These are phyloP conservation scores for Brachionus sp. DNA, from an alignment of 1,140 invertebrate genomes.

Conservation along the genomic window DNA sequence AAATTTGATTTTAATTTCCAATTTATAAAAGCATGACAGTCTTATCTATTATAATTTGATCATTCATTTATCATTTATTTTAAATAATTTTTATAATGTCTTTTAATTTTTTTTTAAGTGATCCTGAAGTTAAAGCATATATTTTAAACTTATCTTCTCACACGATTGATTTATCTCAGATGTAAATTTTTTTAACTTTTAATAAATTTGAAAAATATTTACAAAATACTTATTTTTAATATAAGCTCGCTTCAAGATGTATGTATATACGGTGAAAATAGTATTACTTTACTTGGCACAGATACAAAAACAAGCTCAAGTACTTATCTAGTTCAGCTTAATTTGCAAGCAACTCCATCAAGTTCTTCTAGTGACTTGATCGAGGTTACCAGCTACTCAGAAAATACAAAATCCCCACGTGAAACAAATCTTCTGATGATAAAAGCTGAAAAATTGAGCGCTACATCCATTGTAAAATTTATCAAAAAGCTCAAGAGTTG, in stretches of 20 bases:
- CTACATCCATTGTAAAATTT: conserved; percentile 9
- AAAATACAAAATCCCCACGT: conserved; percentile 28
- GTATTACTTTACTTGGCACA: conserved; percentile 27
- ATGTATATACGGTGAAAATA: conserved; percentile 22
- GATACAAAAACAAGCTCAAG: background rate
- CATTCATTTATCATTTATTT: too few species aligned
- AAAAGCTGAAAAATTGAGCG: conserved; percentile 32
- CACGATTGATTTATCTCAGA: conserved; percentile 26
- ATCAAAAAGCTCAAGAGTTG: conserved; percentile 40
- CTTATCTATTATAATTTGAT: too few species aligned
- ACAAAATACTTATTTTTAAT: background rate
- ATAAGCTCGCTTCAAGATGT: conserved; percentile 33
- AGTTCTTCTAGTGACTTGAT: background rate
- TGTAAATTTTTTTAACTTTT: background rate
- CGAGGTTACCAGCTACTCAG: conserved; percentile 8
- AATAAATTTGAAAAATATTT: background rate
- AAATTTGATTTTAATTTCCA: too few species aligned
- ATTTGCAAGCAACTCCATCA: background rate
- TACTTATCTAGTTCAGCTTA: conserved; percentile 21
- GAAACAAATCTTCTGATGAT: conserved; percentile 38
- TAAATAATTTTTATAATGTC: too few species aligned
- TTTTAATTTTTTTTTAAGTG: background rate
- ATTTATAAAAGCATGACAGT: too few species aligned
- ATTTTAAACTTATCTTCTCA: conserved; percentile 42
- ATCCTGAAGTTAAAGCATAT: conserved; percentile 42